Percentiles rank a stretch among this genome's conserved stretches.
phyloP scores from a whole-genome alignment of 1,140 invertebrate genomes.

The Drosophila miranda region DNA sequence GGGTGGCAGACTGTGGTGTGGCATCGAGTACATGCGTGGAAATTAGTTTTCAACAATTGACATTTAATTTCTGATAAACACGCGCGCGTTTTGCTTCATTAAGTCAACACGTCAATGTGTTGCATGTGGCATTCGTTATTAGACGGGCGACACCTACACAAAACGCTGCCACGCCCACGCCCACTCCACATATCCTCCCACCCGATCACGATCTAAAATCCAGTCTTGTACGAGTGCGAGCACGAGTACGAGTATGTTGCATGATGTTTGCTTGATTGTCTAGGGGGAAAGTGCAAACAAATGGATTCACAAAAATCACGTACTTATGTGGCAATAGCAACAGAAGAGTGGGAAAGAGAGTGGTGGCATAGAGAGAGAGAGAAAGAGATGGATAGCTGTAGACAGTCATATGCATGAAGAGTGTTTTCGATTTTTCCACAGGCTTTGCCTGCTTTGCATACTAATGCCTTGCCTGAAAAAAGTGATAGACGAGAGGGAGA shows the following conservation, averaged over 20 bases:
- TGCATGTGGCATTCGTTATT: conserved; percentile 73
- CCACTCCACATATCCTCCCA: not conserved
- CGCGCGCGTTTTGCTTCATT: conserved; percentile 71
- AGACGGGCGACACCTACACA: conserved; percentile 46
- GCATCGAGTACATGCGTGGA: conserved; percentile 33
- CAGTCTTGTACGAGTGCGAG: not conserved
- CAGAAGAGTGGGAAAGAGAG: not conserved
- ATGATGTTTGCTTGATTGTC: conserved; percentile 36
- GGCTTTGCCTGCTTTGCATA: conserved; percentile 66
- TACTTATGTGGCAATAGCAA: conserved; percentile 43
- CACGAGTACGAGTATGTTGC: conserved; percentile 22
- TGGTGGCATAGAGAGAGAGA: conserved; percentile 10
- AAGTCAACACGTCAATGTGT: conserved; percentile 74
- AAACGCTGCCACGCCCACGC: conserved; percentile 8
- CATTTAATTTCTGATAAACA: conserved; percentile 81
- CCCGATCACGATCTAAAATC: conserved; percentile 27
- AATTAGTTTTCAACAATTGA: conserved; percentile 81
- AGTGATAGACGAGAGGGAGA: conserved; percentile 19
- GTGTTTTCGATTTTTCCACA: conserved; percentile 59
- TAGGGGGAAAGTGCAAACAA: conserved; percentile 61
- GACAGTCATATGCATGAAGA: conserved; percentile 44
- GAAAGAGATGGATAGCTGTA: conserved; percentile 3
- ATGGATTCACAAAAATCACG: conserved; percentile 73
- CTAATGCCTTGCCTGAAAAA: conserved; percentile 42
- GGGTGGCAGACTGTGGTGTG: not conserved